Conservation (phyloP, 2,797 vertebrate species). For the Trachurus trachurus region DNA sequence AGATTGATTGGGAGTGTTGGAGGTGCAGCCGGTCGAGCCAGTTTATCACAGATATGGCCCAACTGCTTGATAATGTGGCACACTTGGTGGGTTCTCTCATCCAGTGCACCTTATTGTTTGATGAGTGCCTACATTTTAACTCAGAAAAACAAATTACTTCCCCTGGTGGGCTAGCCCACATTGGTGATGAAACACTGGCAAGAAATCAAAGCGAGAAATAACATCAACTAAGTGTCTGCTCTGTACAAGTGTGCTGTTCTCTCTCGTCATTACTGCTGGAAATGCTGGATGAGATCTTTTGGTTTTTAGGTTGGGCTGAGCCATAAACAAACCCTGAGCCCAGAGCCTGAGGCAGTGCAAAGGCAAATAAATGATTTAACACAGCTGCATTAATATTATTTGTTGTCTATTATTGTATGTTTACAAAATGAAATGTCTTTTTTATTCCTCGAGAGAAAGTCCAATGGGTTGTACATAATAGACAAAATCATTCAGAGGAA, state of each 20-base stretch:
- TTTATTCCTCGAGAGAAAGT: conserved; percentile 7
- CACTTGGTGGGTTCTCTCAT: conserved; percentile 25
- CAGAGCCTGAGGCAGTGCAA: conserved; percentile 1
- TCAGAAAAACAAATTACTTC: conserved; percentile 31
- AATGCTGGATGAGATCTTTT: conserved; percentile 6
- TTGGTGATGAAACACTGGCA: conserved; percentile 49
- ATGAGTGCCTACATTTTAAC: conserved; percentile 29
- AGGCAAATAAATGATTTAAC: conserved; percentile 12
- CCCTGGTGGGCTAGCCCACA: conserved; percentile 40
- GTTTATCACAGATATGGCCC: conserved; percentile 6
- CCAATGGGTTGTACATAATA: not conserved
- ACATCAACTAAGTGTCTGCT: conserved; percentile 16
- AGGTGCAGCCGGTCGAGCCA: conserved; percentile 1
- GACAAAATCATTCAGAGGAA: not conserved
- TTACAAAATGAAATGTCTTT: conserved; percentile 36
- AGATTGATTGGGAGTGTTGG: not conserved
- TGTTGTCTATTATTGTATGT: conserved; percentile 9
- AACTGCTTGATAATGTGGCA: conserved; percentile 9
- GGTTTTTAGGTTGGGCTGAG: not conserved
- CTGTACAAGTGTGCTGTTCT: conserved; percentile 16
- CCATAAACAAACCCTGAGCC: not conserved
- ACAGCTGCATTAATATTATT: conserved; percentile 1
- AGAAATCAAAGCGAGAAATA: conserved; percentile 51
- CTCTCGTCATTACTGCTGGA: conserved; percentile 24
- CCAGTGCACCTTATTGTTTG: conserved; percentile 37